A percentile compares a stretch with the other conserved stretches of the same genome.
These are phyloP conservation scores for Chiloscyllium punctatum DNA, from an alignment of 2,797 vertebrate species.

Conservation along the genomic window DNA sequence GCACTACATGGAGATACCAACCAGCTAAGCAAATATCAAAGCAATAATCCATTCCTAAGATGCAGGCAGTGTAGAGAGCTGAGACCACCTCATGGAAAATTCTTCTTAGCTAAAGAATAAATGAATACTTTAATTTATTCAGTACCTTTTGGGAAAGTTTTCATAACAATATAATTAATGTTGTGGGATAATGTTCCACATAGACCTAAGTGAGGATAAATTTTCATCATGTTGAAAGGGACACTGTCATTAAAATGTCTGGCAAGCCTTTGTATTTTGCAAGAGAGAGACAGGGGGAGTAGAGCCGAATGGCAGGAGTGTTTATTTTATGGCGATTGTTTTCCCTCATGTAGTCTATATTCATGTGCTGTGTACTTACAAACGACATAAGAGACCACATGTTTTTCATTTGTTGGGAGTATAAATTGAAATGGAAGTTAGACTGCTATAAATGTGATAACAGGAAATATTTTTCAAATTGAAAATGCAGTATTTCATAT, in stretches of 20 bases:
- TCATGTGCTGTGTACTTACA: not conserved
- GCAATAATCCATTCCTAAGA: not conserved
- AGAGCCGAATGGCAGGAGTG: not conserved
- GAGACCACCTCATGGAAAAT: not conserved
- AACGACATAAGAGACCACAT: not conserved
- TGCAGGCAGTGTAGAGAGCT: not conserved
- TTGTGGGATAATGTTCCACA: not conserved
- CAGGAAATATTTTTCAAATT: too few relatives aligned
- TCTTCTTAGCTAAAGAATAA: not conserved
- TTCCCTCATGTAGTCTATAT: not conserved
- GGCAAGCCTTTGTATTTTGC: not conserved
- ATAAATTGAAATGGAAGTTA: too few relatives aligned
- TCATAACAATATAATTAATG: slow-evolving; percentile 11
- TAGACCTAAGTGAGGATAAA: not conserved
- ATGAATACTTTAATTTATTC: not conserved
- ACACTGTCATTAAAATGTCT: not conserved
- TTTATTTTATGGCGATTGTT: not conserved
- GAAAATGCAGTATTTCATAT: too few relatives aligned
- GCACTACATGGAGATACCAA: not conserved
- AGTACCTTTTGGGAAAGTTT: not conserved
- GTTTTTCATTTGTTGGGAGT: too few relatives aligned
- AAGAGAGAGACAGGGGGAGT: not conserved
- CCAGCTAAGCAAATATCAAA: not conserved
- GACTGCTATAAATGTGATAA: too few relatives aligned
- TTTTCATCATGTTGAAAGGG: not conserved